Evolutionary conservation across 2,888 invertebrate species (phyloP).

Genomic region (Rhaphigaster nebulosa): DNA sequence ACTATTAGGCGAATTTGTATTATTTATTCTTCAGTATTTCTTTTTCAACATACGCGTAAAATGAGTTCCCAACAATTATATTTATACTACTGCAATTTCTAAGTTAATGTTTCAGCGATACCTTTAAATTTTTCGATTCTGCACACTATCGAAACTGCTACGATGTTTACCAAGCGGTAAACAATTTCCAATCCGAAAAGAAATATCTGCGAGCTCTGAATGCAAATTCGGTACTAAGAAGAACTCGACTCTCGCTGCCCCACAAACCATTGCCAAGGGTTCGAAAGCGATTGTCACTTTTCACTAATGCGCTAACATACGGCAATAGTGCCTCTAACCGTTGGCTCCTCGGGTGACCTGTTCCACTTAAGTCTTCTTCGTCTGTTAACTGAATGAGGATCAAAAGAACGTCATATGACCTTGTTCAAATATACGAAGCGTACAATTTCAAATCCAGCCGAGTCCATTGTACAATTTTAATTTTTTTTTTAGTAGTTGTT

Average conservation of each 20-base stretch:
- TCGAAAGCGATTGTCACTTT: conserved; percentile 49
- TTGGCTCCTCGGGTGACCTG: not conserved
- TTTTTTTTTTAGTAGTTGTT: too few species aligned
- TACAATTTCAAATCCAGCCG: too few species aligned
- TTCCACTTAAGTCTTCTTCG: not conserved
- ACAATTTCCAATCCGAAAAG: conserved; percentile 29
- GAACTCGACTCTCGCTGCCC: conserved; percentile 47
- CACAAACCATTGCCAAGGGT: conserved; percentile 49
- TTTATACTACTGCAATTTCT: too few species aligned
- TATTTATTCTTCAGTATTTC: too few species aligned
- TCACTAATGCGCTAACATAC: conserved; percentile 46
- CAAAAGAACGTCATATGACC: not conserved
- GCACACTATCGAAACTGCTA: not conserved
- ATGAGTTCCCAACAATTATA: too few species aligned
- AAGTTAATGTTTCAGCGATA: not conserved
- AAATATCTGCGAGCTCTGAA: conserved; percentile 18
- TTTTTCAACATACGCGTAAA: too few species aligned
- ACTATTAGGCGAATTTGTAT: too few species aligned
- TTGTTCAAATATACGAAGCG: not conserved
- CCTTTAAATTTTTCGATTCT: not conserved
- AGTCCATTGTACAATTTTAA: too few species aligned
- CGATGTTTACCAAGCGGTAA: conserved; percentile 25
- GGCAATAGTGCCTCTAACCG: not conserved
- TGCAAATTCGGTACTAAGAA: not conserved
- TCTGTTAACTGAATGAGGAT: not conserved